Evolutionary conservation across 2,797 vertebrate genomes (phyloP).

Genomic region (Philypnodon macrostomus): DNA sequence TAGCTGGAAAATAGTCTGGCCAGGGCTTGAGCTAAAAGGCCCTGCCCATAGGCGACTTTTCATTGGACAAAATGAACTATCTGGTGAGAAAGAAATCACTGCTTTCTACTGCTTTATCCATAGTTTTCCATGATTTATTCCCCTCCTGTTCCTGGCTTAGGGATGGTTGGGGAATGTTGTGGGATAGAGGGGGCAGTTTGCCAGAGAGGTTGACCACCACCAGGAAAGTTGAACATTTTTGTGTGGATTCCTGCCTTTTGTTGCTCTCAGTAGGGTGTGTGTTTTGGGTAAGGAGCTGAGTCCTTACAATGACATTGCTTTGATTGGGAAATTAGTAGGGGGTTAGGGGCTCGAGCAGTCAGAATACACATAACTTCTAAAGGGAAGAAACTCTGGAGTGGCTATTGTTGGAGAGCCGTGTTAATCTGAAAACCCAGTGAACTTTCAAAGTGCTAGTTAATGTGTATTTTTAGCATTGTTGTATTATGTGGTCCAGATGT

Average conservation of each 20-base stretch:
- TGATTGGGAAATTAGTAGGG: not conserved
- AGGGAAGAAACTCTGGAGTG: not conserved
- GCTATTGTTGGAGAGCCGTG: not conserved
- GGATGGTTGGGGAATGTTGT: slow-evolving; percentile 4
- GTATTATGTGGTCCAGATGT: too few relatives aligned
- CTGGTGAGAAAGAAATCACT: slow-evolving; percentile 57
- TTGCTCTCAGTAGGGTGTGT: slow-evolving; percentile 46
- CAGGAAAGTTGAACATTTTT: slow-evolving; percentile 46
- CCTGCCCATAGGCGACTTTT: slow-evolving; percentile 36
- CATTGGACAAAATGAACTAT: slow-evolving; percentile 66
- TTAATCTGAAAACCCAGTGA: not conserved
- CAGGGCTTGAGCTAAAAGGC: slow-evolving; percentile 49
- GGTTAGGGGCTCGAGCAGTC: not conserved
- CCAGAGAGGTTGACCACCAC: slow-evolving; percentile 4
- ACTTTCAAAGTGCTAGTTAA: too few relatives aligned
- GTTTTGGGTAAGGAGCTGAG: slow-evolving; percentile 18
- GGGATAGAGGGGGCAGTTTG: slow-evolving; percentile 25
- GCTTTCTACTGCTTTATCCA: slow-evolving; percentile 1
- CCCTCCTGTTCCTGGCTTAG: not conserved
- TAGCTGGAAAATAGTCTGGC: slow-evolving; percentile 31
- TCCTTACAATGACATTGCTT: slow-evolving; percentile 10
- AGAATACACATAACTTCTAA: slow-evolving; percentile 1
- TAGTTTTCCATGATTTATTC: slow-evolving; percentile 10
- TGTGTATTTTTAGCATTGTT: too few relatives aligned
- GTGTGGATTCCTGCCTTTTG: slow-evolving; percentile 61